Conservation (phyloP, 2,888 invertebrate genomes). For the Agrotis exclamationis region DNA sequence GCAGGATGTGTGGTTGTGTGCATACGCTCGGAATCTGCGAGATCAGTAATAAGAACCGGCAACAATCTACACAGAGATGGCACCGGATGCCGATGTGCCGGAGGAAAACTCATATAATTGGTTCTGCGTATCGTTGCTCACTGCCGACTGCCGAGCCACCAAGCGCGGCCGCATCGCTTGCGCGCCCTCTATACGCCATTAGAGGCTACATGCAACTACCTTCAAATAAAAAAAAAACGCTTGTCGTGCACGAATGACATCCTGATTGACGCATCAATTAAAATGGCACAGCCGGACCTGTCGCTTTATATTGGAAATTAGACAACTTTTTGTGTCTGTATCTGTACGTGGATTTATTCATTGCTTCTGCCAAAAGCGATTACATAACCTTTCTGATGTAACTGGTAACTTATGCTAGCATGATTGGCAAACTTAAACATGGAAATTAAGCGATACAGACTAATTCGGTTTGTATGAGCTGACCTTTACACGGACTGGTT, state of each 20-base stretch:
- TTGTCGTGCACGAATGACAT: slow-evolving; percentile 50
- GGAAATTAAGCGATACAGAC: slow-evolving; percentile 26
- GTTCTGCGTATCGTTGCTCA: slow-evolving; percentile 76
- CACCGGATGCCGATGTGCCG: slow-evolving; percentile 79
- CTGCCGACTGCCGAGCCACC: slow-evolving; percentile 55
- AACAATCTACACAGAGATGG: slow-evolving; percentile 69
- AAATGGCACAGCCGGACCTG: slow-evolving; percentile 47
- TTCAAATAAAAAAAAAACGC: slow-evolving; percentile 47
- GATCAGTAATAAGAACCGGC: slow-evolving; percentile 65
- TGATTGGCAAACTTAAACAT: slow-evolving; percentile 13
- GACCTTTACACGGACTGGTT: slow-evolving; percentile 36
- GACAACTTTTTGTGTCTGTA: slow-evolving; percentile 30
- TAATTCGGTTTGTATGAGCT: slow-evolving; percentile 37
- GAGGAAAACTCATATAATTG: slow-evolving; percentile 83
- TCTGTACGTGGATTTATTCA: slow-evolving; percentile 19
- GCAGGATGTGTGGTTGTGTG: slow-evolving; percentile 62
- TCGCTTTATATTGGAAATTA: slow-evolving; percentile 38
- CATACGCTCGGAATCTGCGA: slow-evolving; percentile 59
- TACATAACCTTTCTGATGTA: slow-evolving; percentile 16
- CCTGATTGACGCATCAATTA: slow-evolving; percentile 61
- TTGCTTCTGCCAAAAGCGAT: slow-evolving; percentile 5
- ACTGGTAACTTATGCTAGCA: slow-evolving; percentile 10
- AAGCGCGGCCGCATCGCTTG: slow-evolving; percentile 37
- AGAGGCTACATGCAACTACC: slow-evolving; percentile 69
- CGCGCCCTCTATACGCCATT: slow-evolving; percentile 62